These are phyloP conservation scores for Prietella phreatophila DNA, from an alignment of 2,113 vertebrate species.

Conservation along the genomic window DNA sequence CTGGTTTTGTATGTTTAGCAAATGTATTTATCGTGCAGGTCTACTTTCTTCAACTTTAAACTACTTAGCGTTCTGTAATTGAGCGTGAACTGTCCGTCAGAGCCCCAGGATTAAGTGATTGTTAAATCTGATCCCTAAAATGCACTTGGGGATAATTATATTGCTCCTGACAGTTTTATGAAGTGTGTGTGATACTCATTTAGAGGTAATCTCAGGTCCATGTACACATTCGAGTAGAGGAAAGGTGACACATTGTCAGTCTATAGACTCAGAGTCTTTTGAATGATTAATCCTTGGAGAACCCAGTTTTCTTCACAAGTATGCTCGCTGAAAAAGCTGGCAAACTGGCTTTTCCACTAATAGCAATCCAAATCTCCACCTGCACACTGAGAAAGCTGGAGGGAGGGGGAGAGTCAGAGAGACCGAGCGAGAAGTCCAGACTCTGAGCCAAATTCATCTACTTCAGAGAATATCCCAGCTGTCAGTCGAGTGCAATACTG, in stretches of 20 bases:
- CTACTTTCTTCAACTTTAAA: not conserved
- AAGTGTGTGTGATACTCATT: conserved; percentile 41
- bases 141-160: conserved; percentile 44
- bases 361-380: conserved; percentile 23
- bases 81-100: not conserved
- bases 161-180: conserved; percentile 59
- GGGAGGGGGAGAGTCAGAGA: not conserved
- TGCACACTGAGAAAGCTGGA: conserved; percentile 21
- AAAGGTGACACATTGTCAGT: conserved; percentile 36
- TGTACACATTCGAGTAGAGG: conserved; percentile 13
- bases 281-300: conserved; percentile 69
- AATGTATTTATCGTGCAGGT: not conserved
- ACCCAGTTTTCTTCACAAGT: conserved; percentile 42
- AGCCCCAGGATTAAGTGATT: conserved; percentile 52
- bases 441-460: conserved; percentile 10
- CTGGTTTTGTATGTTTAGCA: not conserved
- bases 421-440: not conserved
- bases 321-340: conserved; percentile 55
- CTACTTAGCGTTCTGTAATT: not conserved
- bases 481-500: conserved; percentile 9
- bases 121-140: conserved; percentile 51
- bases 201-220: conserved; percentile 11
- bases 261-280: conserved; percentile 62
- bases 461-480: conserved; percentile 9
- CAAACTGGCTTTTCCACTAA: conserved; percentile 64